Evolutionary conservation across 2,888 invertebrate genomes (phyloP).

Genomic region (Caenorhabditis sulstoni): DNA sequence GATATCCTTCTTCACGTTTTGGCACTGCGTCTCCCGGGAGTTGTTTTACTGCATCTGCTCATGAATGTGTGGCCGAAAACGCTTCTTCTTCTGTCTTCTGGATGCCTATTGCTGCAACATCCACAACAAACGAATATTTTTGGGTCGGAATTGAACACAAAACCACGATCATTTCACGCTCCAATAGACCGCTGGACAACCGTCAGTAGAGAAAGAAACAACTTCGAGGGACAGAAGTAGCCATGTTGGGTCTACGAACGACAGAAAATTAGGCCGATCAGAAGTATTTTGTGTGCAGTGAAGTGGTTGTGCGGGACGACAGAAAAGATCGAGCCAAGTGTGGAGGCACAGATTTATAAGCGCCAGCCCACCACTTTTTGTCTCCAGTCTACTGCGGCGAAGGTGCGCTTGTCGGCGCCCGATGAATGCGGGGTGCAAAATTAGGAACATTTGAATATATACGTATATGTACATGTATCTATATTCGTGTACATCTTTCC

Average conservation of each 20-base stretch:
- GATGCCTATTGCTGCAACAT: neutral
- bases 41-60: conserved; percentile 23
- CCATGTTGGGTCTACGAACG: neutral
- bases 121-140: neutral
- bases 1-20: conserved; percentile 49
- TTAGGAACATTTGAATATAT: conserved; percentile 16
- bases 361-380: conserved; percentile 26
- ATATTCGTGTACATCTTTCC: conserved; percentile 49
- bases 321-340: conserved; percentile 4
- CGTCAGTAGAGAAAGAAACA: neutral
- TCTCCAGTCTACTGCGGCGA: conserved; percentile 26
- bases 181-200: neutral
- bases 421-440: conserved; percentile 8
- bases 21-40: conserved; percentile 24
- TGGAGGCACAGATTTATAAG: conserved; percentile 29
- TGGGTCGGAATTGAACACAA: neutral
- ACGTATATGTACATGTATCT: conserved; percentile 45
- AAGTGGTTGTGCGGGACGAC: conserved; percentile 5
- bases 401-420: conserved; percentile 17
- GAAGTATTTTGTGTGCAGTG: conserved; percentile 7
- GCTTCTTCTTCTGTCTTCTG: too few relatives aligned
- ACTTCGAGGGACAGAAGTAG: neutral
- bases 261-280: conserved; percentile 15
- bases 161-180: conserved; percentile 11
- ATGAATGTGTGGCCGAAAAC: neutral